A percentile compares a stretch with the other conserved stretches of the same genome.
Evolutionary conservation across 2,888 invertebrate species (phyloP).

Genomic region (Cantharis rufa): DNA sequence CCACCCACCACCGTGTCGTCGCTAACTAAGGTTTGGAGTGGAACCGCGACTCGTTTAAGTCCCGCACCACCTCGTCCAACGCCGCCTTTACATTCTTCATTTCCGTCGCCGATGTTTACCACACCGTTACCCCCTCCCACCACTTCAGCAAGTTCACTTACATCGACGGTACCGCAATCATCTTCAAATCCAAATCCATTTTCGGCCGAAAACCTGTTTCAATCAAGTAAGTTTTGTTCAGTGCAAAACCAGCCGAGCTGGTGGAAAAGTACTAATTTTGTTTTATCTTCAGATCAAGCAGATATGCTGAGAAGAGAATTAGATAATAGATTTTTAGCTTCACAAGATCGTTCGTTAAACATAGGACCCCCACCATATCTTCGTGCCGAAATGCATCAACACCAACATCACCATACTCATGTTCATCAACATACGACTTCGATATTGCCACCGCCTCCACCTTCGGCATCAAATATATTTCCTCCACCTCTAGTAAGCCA

Average conservation of each 20-base stretch:
- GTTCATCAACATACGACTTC: constrained; percentile 85
- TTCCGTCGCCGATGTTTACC: constrained; percentile 59
- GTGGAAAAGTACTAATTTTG: not conserved
- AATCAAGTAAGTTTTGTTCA: constrained; percentile 69
- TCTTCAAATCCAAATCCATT: constrained; percentile 78
- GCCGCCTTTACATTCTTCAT: constrained; percentile 48
- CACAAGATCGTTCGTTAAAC: constrained; percentile 70
- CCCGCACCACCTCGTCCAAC: constrained; percentile 58
- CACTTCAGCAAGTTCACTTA: constrained; percentile 69
- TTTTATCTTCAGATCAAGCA: constrained; percentile 66
- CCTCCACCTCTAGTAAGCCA: constrained; percentile 70
- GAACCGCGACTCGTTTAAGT: constrained; percentile 56
- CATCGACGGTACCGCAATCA: constrained; percentile 64
- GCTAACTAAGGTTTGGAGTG: constrained; percentile 56
- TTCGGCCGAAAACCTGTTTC: constrained; percentile 86
- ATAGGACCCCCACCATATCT: constrained; percentile 62
- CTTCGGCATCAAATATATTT: constrained; percentile 61
- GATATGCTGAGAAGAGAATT: constrained; percentile 87
- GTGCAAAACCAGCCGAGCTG: not conserved
- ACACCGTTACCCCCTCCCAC: constrained; percentile 59
- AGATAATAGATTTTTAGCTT: constrained; percentile 88
- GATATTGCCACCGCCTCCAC: constrained; percentile 63
- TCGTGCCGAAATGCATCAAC: constrained; percentile 89
- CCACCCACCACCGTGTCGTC: constrained; percentile 60
- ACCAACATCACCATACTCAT: constrained; percentile 91